Base-by-base conservation (phyloP, 2,113 vertebrate species). In the Eubucco bourcierii region DNA sequence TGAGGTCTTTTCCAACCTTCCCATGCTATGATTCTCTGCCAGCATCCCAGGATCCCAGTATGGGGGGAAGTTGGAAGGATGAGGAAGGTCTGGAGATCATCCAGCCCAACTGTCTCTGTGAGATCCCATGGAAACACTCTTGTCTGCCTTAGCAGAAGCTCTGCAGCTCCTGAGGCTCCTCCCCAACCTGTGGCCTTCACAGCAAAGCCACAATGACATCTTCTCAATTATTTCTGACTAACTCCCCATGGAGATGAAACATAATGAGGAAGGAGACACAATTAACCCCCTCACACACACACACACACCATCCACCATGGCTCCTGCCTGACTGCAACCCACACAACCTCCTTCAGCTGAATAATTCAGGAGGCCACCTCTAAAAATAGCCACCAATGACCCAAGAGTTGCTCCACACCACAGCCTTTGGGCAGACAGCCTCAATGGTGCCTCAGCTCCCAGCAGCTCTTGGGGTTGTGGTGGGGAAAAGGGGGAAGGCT, bases 341-440 rank as follows among this genome's bases (percentile, higher is more conserved):
- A 41, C 59, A 66, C 74, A 90, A 47, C 34, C 64, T 7, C 3
- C 12, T 27, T 61, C 56, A 55, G 60, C 70, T 77, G 67, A 77
- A 80, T 87, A 90, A 92, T 87, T 92, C 84, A 90, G 55, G 59
- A 80, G 83, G 61, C 34, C 34, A 67, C 29, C 80, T 21, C 83
- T 84, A 63, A 87, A 76, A 72, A 90, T 80, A 92, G 33, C 74
- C 25, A 11, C 47, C 23, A 20, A 7, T 0, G 7, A 53, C 61
- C 15, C 2, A 74, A 41, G 61, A 68, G 56, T 59, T 31, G 79
- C 23, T 84, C 70, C 31, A 17, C 50, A 20, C 67, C 53, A 41
- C 70, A 16, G 71, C 14, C 14, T 87, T 39, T 28, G 31, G 52
- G 78, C 66, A 75, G 39, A 8, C 24, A 58, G 59, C 37, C 12